Evolutionary conservation across 2,888 invertebrate genomes (phyloP).

Genomic region (Fabriciana adippe): DNA sequence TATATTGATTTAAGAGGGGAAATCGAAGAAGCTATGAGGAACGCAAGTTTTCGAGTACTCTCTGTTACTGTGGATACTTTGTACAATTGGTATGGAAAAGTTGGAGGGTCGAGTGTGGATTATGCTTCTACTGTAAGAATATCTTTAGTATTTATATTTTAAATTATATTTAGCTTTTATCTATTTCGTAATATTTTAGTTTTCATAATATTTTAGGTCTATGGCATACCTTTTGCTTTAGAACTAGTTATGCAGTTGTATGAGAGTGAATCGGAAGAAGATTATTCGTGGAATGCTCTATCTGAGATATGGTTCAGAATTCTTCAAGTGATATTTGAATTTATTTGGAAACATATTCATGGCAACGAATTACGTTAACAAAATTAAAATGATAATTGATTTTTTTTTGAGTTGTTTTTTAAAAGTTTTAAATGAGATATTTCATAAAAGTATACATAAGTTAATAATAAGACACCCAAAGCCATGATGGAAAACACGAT

Average conservation of each 20-base stretch:
- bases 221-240: constrained; percentile 65
- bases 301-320: constrained; percentile 59
- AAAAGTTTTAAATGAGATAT: no score
- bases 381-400: neutral
- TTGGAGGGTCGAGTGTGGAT: constrained; percentile 67
- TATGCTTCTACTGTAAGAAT: constrained; percentile 61
- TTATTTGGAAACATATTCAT: constrained; percentile 49
- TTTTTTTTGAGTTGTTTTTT: neutral
- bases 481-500: constrained; percentile 5
- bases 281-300: constrained; percentile 17
- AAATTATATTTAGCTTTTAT: neutral
- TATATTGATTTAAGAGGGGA: constrained; percentile 67
- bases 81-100: constrained; percentile 64
- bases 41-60: constrained; percentile 59
- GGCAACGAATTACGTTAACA: constrained; percentile 31
- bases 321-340: constrained; percentile 55
- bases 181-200: neutral
- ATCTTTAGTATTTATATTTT: neutral
- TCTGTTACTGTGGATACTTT: constrained; percentile 58
- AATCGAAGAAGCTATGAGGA: constrained; percentile 66
- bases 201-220: constrained; percentile 53
- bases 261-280: neutral
- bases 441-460: no score
- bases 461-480: neutral
- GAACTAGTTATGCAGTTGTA: constrained; percentile 69